Percentiles rank a stretch among this genome's conserved stretches.
These are phyloP conservation scores for Exephanes ischioxanthus DNA, from an alignment of 2,888 invertebrate genomes.

Conservation along the genomic window DNA sequence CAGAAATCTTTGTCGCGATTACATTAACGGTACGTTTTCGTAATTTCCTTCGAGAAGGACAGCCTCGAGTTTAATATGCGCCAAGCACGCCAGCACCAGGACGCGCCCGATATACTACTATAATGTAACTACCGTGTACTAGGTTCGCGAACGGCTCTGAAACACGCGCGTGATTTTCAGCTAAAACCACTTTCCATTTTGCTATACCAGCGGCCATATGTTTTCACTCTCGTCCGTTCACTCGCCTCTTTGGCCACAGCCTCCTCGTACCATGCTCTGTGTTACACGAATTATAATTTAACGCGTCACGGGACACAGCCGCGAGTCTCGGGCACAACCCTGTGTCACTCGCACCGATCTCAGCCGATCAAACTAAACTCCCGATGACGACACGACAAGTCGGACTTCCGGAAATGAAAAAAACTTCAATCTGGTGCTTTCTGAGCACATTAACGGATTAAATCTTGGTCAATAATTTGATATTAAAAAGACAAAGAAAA, in stretches of 20 bases:
- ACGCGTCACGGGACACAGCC: neutral
- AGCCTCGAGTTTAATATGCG: slow-evolving; percentile 50
- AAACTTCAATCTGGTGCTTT: slow-evolving; percentile 17
- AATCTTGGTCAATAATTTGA: neutral
- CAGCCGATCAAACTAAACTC: neutral
- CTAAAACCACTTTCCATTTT: slow-evolving; percentile 76
- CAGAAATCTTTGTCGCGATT: neutral
- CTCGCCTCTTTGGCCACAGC: slow-evolving; percentile 59
- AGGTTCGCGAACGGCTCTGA: slow-evolving; percentile 62
- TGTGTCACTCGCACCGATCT: slow-evolving; percentile 1
- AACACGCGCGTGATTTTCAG: slow-evolving; percentile 71
- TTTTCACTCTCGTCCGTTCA: slow-evolving; percentile 75
- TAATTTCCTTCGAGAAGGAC: slow-evolving; percentile 5
- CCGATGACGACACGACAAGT: neutral
- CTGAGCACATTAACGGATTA: neutral
- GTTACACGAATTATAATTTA: slow-evolving; percentile 45
- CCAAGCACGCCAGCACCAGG: slow-evolving; percentile 39
- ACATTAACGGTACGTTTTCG: neutral
- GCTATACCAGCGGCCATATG: slow-evolving; percentile 73
- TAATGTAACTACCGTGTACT: slow-evolving; percentile 56
- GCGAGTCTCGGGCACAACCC: neutral
- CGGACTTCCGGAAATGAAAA: slow-evolving; percentile 13
- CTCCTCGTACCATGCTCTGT: slow-evolving; percentile 27
- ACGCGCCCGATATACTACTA: slow-evolving; percentile 48
- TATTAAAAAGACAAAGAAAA: neutral